Conservation (phyloP, 2,113 vertebrate species). For the Gorsachius goisagi region DNA sequence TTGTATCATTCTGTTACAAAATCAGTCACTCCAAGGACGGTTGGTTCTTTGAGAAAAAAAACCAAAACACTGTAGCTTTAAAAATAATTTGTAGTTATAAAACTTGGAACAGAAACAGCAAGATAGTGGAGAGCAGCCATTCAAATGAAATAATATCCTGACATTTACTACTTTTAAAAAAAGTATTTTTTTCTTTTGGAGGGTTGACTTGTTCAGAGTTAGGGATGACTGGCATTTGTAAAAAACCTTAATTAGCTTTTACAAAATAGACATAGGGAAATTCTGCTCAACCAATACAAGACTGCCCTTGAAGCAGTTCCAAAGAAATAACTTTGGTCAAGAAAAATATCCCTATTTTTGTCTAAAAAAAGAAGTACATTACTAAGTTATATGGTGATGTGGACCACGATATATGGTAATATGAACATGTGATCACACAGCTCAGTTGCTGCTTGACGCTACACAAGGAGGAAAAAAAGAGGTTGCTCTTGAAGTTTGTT, state of each 20-base stretch:
- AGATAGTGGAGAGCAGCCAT: neutral
- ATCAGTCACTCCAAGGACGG: neutral
- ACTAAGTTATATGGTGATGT: neutral
- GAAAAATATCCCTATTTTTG: neutral
- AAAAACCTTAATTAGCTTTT: neutral
- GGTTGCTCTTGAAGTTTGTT: accelerated
- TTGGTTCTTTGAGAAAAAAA: neutral
- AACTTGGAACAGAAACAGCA: neutral
- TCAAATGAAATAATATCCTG: neutral
- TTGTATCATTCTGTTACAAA: neutral
- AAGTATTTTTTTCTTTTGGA: neutral
- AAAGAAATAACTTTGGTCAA: neutral
- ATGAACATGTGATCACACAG: neutral
- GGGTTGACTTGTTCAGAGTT: neutral
- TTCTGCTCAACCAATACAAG: neutral
- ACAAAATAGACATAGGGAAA: neutral
- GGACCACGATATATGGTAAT: neutral
- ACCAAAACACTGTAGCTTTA: no score
- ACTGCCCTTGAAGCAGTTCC: neutral
- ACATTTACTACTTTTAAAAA: neutral
- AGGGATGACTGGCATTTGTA: neutral
- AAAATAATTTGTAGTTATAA: neutral
- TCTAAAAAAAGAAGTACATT: neutral
- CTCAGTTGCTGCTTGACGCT: neutral
- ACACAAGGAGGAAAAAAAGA: neutral